Conservation (phyloP, 2,797 vertebrate species). For the Chelmon rostratus region DNA sequence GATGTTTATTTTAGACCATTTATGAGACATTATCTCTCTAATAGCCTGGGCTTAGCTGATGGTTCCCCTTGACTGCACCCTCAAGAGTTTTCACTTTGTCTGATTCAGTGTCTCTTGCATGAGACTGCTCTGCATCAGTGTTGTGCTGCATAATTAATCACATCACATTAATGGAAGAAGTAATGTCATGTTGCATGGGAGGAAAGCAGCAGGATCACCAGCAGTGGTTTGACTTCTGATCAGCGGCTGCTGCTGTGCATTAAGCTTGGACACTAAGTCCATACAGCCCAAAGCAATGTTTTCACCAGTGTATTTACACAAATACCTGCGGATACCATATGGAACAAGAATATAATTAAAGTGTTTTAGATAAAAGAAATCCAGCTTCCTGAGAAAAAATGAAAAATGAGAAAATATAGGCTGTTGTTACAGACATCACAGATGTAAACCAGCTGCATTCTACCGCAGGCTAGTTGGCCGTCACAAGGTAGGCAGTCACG, state of each 20-base stretch:
- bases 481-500: background rate
- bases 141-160: constrained; percentile 45
- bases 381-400: background rate
- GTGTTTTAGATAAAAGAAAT: background rate
- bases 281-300: background rate
- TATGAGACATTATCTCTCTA: constrained; percentile 4
- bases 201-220: background rate
- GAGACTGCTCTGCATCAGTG: constrained; percentile 12
- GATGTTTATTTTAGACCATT: constrained; percentile 45
- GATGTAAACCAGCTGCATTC: background rate
- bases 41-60: background rate
- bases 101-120: constrained; percentile 3
- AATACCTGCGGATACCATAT: background rate
- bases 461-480: background rate
- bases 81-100: constrained; percentile 1
- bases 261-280: background rate
- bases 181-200: constrained; percentile 7
- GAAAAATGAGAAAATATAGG: background rate
- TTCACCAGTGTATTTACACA: background rate
- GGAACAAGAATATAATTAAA: background rate
- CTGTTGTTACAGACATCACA: background rate
- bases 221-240: constrained; percentile 7
- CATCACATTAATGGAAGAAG: constrained; percentile 7
- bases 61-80: constrained; percentile 1
- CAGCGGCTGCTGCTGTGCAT: background rate